Evolutionary conservation across 2,888 invertebrate species (phyloP).

Genomic region (Unio pictorum): DNA sequence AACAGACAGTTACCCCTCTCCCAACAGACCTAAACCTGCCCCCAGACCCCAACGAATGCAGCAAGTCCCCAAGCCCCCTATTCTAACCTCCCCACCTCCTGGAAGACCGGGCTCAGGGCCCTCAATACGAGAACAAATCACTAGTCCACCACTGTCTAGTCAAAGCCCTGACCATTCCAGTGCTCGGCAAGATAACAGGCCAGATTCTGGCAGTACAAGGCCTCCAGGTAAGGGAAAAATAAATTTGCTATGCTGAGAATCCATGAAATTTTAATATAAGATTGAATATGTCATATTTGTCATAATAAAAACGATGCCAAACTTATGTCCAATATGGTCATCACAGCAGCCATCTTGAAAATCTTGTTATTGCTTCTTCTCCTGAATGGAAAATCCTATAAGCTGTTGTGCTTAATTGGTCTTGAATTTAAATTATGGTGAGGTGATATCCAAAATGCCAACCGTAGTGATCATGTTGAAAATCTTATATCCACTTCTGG

Average conservation of each 20-base stretch:
- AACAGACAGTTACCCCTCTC: constrained; percentile 35
- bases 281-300: no score
- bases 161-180: constrained; percentile 27
- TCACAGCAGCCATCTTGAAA: no score
- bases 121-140: constrained; percentile 30
- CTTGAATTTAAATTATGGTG: no score
- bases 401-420: no score
- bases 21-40: constrained; percentile 40
- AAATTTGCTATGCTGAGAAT: background rate
- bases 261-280: no score
- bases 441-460: no score
- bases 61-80: constrained; percentile 47
- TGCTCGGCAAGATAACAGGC: constrained; percentile 35
- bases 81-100: constrained; percentile 41
- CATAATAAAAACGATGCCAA: no score
- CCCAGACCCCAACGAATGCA: constrained; percentile 43
- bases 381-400: no score
- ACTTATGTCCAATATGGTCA: no score
- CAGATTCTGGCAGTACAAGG: constrained; percentile 46
- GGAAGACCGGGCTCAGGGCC: constrained; percentile 39
- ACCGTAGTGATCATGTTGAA: no score
- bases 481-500: no score
- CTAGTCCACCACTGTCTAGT: constrained; percentile 21
- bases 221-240: constrained; percentile 43
- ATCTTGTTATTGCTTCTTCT: no score